Evolutionary conservation across 2,797 vertebrate species (phyloP).

Genomic region (Typhlichthys subterraneus): DNA sequence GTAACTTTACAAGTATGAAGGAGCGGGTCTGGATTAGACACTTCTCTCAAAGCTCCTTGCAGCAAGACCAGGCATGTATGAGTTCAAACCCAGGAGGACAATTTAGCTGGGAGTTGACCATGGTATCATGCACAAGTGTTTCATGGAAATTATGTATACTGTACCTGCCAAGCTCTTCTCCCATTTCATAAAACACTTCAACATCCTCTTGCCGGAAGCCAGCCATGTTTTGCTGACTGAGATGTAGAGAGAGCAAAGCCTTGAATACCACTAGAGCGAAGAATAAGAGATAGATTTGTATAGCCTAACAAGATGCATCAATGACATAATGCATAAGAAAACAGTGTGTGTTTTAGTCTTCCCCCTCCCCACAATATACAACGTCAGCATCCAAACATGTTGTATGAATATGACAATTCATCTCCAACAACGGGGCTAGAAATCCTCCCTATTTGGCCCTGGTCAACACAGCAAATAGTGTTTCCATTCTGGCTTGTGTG

Average conservation of each 20-base stretch:
- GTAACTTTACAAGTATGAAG: too few species aligned
- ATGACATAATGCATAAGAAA: neutral
- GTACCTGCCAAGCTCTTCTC: conserved; percentile 95
- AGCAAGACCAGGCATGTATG: too few species aligned
- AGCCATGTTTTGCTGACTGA: conserved; percentile 78
- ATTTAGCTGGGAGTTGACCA: too few species aligned
- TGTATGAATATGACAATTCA: neutral
- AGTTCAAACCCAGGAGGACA: too few species aligned
- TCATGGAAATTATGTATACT: conserved; percentile 17
- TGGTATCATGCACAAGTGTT: too few species aligned
- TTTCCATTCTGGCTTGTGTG: conserved; percentile 63
- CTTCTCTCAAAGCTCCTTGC: too few species aligned
- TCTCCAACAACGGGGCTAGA: conserved; percentile 3
- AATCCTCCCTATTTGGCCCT: conserved; percentile 71
- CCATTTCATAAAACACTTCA: conserved; percentile 92
- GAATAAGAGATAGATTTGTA: neutral
- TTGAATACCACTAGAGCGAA: conserved; percentile 35
- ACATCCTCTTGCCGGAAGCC: conserved; percentile 93
- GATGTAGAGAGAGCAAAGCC: conserved; percentile 4
- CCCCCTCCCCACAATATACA: neutral
- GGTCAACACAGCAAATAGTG: conserved; percentile 38
- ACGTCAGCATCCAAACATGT: neutral
- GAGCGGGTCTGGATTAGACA: too few species aligned
- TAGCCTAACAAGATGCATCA: neutral
- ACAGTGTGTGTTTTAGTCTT: neutral